Evolutionary conservation across 2,113 vertebrate genomes (phyloP).

Genomic region (Telmatochromis sp.): DNA sequence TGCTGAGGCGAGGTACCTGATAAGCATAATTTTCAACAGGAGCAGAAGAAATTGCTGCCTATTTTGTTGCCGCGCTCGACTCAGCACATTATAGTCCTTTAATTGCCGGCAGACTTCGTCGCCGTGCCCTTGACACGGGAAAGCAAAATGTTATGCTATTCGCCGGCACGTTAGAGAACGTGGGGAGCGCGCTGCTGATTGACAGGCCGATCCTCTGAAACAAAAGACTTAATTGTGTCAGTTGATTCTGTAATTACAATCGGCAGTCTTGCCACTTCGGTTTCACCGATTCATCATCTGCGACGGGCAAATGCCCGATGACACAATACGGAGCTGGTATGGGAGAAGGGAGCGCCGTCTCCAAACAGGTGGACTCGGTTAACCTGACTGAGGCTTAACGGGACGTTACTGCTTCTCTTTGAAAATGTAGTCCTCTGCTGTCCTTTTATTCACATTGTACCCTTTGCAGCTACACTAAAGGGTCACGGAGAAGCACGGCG

Average conservation of each 20-base stretch:
- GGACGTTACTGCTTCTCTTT: not conserved
- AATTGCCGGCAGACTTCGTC: slow-evolving; percentile 56
- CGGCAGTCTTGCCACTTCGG: slow-evolving; percentile 53
- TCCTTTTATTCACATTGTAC: not conserved
- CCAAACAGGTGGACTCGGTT: not conserved
- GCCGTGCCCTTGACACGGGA: slow-evolving; percentile 55
- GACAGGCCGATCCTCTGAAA: slow-evolving; percentile 60
- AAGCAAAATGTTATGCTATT: slow-evolving; percentile 49
- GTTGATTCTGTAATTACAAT: slow-evolving; percentile 63
- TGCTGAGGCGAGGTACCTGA: slow-evolving; percentile 66
- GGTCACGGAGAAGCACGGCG: not conserved
- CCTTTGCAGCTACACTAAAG: not conserved
- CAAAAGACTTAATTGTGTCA: slow-evolving; percentile 64
- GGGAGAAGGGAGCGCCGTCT: not conserved
- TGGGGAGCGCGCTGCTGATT: slow-evolving; percentile 30
- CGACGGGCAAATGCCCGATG: slow-evolving; percentile 26
- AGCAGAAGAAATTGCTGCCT: slow-evolving; percentile 62
- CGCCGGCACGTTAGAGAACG: slow-evolving; percentile 27
- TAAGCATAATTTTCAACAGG: slow-evolving; percentile 72
- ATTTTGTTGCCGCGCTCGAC: slow-evolving; percentile 61
- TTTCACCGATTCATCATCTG: slow-evolving; percentile 44
- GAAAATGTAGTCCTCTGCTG: not conserved
- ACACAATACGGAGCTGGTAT: slow-evolving; percentile 4
- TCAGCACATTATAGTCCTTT: slow-evolving; percentile 53
- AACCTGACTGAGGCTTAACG: not conserved